Base-by-base conservation (phyloP, 1,140 invertebrate genomes). In the Pollicipes pollicipes region DNA sequence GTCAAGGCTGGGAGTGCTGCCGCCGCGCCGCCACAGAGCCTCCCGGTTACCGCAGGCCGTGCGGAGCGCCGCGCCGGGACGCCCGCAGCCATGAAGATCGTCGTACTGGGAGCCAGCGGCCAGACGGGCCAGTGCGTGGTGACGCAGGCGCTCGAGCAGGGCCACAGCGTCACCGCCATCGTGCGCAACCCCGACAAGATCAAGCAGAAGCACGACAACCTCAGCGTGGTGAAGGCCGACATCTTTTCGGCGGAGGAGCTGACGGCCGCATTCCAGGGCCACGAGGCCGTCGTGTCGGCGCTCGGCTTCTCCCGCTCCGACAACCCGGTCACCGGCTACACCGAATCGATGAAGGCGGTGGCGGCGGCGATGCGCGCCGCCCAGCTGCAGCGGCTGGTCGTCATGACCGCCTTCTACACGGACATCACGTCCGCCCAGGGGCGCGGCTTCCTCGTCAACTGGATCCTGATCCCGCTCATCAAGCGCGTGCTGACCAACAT, bases 31-130 rank as follows among this genome's bases (percentile, higher is more conserved):
- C n/a, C n/a, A n/a, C n/a, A n/a, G n/a, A n/a, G n/a, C n/a, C n/a
- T n/a, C n/a, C n/a, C n/a, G n/a, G n/a, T n/a, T n/a, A n/a, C n/a
- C n/a, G n/a, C n/a, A n/a, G n/a, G n/a, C n/a, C n/a, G n/a, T n/a
- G n/a, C n/a, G n/a, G n/a, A n/a, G n/a, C n/a, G n/a, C n/a, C n/a
- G n/a, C n/a, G n/a, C n/a, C n/a, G n/a, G n/a, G n/a, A n/a, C n/a
- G n/a, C n/a, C 45, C 45, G 45, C 45, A 21, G 63, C 31, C n/a
- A 80, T 80, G 78, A 78, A 77, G 68, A 71, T 80, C 6, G 77
- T 74, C 2, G 72, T 80, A 28, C 71, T 80, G n/a, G 79, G 79
- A 31, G 79, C 79, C 10, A 80, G 77, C n/a, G 79, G 79, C 32
- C 77, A 77, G 28, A 78, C 78, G n/a, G 80, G 80, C 8, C 69